phyloP scores from a whole-genome alignment of 2,797 vertebrate species.

The Lagocephalus sceleratus region DNA sequence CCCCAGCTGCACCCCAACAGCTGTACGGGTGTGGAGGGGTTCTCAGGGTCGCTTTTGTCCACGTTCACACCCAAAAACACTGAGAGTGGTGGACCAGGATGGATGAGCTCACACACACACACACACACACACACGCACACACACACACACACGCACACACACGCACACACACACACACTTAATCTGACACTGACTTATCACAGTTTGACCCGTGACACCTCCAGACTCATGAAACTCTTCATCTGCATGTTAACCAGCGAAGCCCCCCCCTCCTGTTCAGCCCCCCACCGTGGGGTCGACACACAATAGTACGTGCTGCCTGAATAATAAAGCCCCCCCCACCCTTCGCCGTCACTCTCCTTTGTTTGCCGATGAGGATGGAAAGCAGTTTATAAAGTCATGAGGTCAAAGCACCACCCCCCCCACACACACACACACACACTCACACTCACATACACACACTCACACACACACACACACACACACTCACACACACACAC shows the following conservation, averaged over 20 bases:
- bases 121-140: conserved; percentile 11
- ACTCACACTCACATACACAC: no score
- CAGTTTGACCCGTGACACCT: conserved; percentile 62
- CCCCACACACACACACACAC: no score
- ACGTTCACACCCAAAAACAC: neutral
- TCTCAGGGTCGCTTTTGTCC: neutral
- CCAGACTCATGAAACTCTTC: conserved; percentile 61
- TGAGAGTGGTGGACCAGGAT: neutral
- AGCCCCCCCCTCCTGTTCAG: conserved; percentile 29
- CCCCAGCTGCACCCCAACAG: conserved; percentile 10
- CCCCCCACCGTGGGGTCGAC: conserved; percentile 42
- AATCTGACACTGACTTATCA: conserved; percentile 69
- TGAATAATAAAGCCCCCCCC: conserved; percentile 35
- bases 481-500: conserved; percentile 32
- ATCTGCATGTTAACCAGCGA: conserved; percentile 75
- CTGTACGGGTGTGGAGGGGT: neutral
- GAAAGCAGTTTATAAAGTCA: conserved; percentile 59
- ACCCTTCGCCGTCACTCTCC: conserved; percentile 2
- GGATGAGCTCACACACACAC: conserved; percentile 29
- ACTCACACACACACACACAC: conserved; percentile 17
- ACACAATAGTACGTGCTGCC: conserved; percentile 49
- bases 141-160: neutral
- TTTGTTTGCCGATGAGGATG: conserved; percentile 55
- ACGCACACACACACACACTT: conserved; percentile 30
- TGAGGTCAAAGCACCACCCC: conserved; percentile 65